A percentile compares a stretch with the other conserved stretches of the same genome.
Conservation (phyloP, 2,113 vertebrate species). For the Chitala chitala region DNA sequence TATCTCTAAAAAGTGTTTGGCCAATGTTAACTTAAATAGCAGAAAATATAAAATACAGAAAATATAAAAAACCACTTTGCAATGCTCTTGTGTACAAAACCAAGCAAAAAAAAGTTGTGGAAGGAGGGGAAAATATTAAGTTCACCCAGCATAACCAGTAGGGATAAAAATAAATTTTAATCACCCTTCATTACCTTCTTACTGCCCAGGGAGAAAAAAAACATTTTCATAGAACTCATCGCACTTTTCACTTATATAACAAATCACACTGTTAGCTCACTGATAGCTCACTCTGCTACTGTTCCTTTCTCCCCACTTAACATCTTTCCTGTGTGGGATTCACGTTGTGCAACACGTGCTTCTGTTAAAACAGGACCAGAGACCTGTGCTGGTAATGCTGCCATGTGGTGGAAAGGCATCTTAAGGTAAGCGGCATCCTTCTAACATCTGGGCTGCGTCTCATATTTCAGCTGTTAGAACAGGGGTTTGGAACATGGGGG, state of each 20-base stretch:
- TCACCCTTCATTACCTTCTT: no score
- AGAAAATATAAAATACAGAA: background rate
- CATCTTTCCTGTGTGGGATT: conserved; percentile 29
- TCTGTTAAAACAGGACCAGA: conserved; percentile 17
- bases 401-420: conserved; percentile 8
- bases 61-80: background rate
- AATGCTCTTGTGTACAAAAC: no score
- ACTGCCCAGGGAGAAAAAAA: no score
- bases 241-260: no score
- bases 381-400: background rate
- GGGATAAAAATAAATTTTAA: no score
- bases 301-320: background rate
- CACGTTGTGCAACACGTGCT: conserved; percentile 28
- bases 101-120: background rate
- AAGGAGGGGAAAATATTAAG: background rate
- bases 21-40: background rate
- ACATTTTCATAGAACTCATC: no score
- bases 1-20: no score
- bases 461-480: conserved; percentile 28
- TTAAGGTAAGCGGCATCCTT: conserved; percentile 9
- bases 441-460: conserved; percentile 36
- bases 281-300: background rate
- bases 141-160: background rate
- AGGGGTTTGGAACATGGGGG: conserved; percentile 16
- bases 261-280: no score